Conservation (phyloP, 1,140 invertebrate species). For the Arctopsyche grandis region DNA sequence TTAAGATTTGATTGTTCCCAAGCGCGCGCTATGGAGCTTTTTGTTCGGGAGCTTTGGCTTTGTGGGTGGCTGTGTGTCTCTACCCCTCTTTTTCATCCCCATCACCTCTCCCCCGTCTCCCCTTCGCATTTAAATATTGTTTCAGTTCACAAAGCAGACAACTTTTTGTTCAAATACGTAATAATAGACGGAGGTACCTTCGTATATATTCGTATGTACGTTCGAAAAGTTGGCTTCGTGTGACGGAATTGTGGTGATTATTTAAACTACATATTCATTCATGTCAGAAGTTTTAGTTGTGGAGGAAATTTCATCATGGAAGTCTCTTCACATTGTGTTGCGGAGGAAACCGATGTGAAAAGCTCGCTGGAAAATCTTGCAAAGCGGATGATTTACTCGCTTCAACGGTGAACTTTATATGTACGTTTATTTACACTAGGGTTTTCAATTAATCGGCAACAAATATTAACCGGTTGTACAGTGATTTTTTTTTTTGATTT, state of each 20-base stretch:
- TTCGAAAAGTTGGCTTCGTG: neutral
- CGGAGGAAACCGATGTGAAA: slow-evolving; percentile 48
- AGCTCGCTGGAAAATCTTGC: slow-evolving; percentile 42
- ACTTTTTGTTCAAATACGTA: neutral
- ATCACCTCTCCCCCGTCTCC: neutral
- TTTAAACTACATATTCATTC: slow-evolving; percentile 33
- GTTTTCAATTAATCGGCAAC: no score
- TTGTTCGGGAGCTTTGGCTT: slow-evolving; percentile 10
- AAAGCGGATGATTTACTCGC: slow-evolving; percentile 44
- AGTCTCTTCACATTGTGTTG: slow-evolving; percentile 13
- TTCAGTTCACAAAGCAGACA: slow-evolving; percentile 37
- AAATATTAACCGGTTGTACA: no score
- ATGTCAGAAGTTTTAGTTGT: slow-evolving; percentile 22
- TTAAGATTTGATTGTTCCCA: slow-evolving; percentile 55
- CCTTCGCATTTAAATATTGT: slow-evolving; percentile 48
- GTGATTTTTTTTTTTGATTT: no score
- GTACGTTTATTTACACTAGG: no score
- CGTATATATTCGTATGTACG: neutral
- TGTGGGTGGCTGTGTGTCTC: neutral
- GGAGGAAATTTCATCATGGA: slow-evolving; percentile 3
- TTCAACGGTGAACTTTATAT: slow-evolving; percentile 41
- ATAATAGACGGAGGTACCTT: neutral
- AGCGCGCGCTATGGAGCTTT: slow-evolving; percentile 21
- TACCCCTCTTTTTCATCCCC: neutral
- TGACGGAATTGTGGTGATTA: neutral